These are phyloP conservation scores for Parochlus steinenii DNA, from an alignment of 2,888 invertebrate species.

Conservation along the genomic window DNA sequence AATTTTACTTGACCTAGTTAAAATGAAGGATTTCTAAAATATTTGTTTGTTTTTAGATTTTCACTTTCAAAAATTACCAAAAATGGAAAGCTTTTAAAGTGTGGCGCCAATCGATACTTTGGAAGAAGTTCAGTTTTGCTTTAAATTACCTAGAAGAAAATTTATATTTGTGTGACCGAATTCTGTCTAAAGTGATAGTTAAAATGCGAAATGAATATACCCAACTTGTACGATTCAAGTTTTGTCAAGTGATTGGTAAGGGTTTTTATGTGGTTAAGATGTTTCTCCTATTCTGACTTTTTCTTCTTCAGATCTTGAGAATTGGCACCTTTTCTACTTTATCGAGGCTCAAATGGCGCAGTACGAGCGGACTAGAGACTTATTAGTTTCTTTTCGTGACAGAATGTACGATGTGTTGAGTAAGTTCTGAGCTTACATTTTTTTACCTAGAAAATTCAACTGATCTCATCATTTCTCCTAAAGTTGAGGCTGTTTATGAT, in stretches of 20 bases:
- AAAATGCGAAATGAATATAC: slow-evolving; percentile 51
- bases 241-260: slow-evolving; percentile 44
- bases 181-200: slow-evolving; percentile 52
- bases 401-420: slow-evolving; percentile 40
- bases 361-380: slow-evolving; percentile 23
- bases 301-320: slow-evolving; percentile 24
- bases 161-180: slow-evolving; percentile 56
- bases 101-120: slow-evolving; percentile 59
- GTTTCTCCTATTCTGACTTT: slow-evolving; percentile 21
- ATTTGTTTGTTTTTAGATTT: slow-evolving; percentile 34
- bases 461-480: neutral
- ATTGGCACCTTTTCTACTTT: slow-evolving; percentile 46
- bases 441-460: neutral
- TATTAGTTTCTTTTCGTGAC: slow-evolving; percentile 32
- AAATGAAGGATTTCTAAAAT: neutral
- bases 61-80: slow-evolving; percentile 48
- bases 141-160: slow-evolving; percentile 43
- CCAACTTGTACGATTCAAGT: slow-evolving; percentile 41
- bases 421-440: slow-evolving; percentile 27
- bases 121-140: slow-evolving; percentile 45
- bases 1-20: neutral
- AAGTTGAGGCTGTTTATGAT: slow-evolving; percentile 49
- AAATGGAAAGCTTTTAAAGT: slow-evolving; percentile 67
- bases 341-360: slow-evolving; percentile 42
- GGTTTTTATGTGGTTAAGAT: slow-evolving; percentile 33